phyloP scores from a whole-genome alignment of 2,797 vertebrate species.

The Zenarchopterus dispar region DNA sequence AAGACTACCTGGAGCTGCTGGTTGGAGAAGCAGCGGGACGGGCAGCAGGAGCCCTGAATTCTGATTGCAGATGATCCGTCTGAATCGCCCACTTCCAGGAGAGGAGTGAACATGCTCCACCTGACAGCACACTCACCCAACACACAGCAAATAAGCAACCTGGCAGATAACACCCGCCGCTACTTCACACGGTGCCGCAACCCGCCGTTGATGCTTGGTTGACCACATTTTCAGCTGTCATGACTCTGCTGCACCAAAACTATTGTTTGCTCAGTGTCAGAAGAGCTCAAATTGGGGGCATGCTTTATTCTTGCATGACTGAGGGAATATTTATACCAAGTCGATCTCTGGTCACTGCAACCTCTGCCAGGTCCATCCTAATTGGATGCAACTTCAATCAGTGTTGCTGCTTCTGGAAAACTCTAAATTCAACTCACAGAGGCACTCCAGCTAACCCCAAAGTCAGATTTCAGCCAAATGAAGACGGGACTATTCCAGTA shows the following conservation, averaged over 20 bases:
- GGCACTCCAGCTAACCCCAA: conserved; percentile 39
- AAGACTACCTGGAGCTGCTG: conserved; percentile 80
- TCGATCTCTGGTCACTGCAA: conserved; percentile 50
- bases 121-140: conserved; percentile 53
- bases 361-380: conserved; percentile 53
- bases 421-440: conserved; percentile 54
- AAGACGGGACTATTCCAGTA: conserved; percentile 45
- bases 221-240: conserved; percentile 70
- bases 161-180: conserved; percentile 28
- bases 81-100: conserved; percentile 68
- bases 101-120: conserved; percentile 83
- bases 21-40: conserved; percentile 77
- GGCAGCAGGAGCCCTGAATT: conserved; percentile 78
- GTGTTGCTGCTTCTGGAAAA: conserved; percentile 41
- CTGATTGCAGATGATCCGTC: conserved; percentile 42
- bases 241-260: conserved; percentile 63
- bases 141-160: conserved; percentile 22
- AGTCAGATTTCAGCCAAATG: conserved; percentile 55
- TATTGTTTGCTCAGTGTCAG: conserved; percentile 53
- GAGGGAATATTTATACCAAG: conserved; percentile 68
- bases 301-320: conserved; percentile 63
- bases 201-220: conserved; percentile 60
- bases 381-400: conserved; percentile 47
- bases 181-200: conserved; percentile 40
- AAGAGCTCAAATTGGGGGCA: conserved; percentile 57